Evolutionary conservation across 1,140 invertebrate species (phyloP), one percentile per base, ranked within the genome.

Genomic region (Sarcophaga peregrina): DNA sequence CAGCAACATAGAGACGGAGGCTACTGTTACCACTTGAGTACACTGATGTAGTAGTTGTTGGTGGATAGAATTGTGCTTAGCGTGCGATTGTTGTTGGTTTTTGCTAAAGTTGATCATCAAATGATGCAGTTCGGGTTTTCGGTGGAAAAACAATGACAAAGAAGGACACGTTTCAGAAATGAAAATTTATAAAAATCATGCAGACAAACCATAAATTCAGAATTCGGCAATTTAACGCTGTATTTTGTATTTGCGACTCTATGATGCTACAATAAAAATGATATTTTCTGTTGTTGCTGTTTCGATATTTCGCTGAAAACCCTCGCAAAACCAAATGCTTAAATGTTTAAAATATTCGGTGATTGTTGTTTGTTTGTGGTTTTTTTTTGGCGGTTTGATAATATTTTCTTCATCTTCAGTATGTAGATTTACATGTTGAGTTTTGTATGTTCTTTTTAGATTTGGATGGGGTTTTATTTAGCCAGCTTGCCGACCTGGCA

Each of bases 161-260:
- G 80, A 82, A 54, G 54, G 47, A 76, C 80, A 84, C 82, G 82
- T 82, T 82, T 83, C 58, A 62, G 52, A 74, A 80, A 82, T 84
- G 84, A 83, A 83, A 84, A 84, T 84, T 84, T 84, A 84, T 84
- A 82, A 84, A 84, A 84, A 84, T 81, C 84, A 83, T 82, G 80
- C 78, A 73, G 62, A 82, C 54, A 81, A 80, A 82, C 82, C 73
- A 84, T 84, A 84, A 84, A 84, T 84, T 84, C 80, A 54, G 83
- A 82, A 84, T 84, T 84, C 82, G 81, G 83, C 83, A 84, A 84
- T 84, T 84, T 84, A 82, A 84, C 73, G 81, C 81, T 84, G 83
- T 50, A 45, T 62, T 62, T 20, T 17, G 15, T 62, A 46, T 73
- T 20, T 46, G 13, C 9, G 47, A 50, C 62, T 81, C 17, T 81